A percentile compares a stretch with the other conserved stretches of the same genome.
phyloP scores from a whole-genome alignment of 2,797 vertebrate genomes.

The Tadarida brasiliensis region DNA sequence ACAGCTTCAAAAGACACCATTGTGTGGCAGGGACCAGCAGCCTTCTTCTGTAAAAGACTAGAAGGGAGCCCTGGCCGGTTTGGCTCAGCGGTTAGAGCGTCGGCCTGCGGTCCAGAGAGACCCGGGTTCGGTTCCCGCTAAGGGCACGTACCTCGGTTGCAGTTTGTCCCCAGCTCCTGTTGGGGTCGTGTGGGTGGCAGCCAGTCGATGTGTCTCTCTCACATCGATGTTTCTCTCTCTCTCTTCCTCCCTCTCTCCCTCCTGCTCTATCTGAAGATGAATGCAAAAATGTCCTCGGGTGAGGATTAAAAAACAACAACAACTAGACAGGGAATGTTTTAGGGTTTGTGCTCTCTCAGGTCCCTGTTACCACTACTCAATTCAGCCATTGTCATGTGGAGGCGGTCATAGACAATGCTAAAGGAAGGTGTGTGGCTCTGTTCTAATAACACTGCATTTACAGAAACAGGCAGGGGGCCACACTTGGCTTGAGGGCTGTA shows the following conservation, averaged over 20 bases:
- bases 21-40: not conserved
- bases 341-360: not conserved
- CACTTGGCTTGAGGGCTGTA: not conserved
- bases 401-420: not conserved
- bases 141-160: too few relatives aligned
- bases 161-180: too few relatives aligned
- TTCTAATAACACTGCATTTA: conserved; percentile 21
- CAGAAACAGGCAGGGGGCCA: not conserved
- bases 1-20: not conserved
- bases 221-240: too few relatives aligned
- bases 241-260: too few relatives aligned
- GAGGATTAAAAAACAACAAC: not conserved
- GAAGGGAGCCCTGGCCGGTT: too few relatives aligned
- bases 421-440: not conserved
- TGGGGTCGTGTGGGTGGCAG: too few relatives aligned
- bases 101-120: too few relatives aligned
- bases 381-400: not conserved
- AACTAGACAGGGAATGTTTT: not conserved
- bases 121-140: too few relatives aligned
- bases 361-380: not conserved
- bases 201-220: too few relatives aligned
- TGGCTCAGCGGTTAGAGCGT: too few relatives aligned
- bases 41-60: not conserved
- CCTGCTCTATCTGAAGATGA: too few relatives aligned
- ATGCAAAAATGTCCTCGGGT: too few relatives aligned